Conservation (phyloP, 2,797 vertebrate genomes). For the Darevskia mixta region DNA sequence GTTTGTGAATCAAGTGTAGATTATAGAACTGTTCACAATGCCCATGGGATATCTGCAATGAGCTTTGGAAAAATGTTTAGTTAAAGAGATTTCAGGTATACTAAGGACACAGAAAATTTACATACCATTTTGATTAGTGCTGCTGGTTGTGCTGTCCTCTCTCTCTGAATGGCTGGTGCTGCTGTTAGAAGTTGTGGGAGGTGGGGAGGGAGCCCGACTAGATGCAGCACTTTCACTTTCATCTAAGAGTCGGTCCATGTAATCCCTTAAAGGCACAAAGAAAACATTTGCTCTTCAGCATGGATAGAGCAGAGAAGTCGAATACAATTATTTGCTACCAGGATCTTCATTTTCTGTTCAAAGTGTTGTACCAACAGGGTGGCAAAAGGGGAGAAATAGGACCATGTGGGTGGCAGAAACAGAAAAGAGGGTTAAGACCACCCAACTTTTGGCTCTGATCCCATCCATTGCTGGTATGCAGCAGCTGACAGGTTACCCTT, state of each 20-base stretch:
- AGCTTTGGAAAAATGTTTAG: neutral
- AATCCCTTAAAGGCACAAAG: slow-evolving; percentile 82
- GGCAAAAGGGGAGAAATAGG: too few relatives aligned
- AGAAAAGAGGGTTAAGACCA: too few relatives aligned
- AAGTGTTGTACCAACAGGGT: neutral
- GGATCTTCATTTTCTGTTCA: neutral
- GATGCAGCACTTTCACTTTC: slow-evolving; percentile 93
- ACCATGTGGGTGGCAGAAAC: too few relatives aligned
- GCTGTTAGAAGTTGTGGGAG: slow-evolving; percentile 90
- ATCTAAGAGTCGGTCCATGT: slow-evolving; percentile 94
- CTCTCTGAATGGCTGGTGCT: slow-evolving; percentile 90
- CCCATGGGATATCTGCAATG: neutral
- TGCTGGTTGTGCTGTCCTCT: slow-evolving; percentile 82
- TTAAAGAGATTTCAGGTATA: neutral
- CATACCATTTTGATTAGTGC: slow-evolving; percentile 89
- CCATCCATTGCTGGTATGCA: too few relatives aligned
- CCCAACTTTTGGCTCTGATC: too few relatives aligned
- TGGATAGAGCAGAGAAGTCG: neutral
- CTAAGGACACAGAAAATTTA: neutral
- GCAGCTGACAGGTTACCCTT: too few relatives aligned
- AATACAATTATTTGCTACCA: neutral
- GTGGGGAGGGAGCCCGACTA: slow-evolving; percentile 89
- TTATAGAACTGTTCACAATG: neutral
- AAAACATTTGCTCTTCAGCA: slow-evolving; percentile 1
- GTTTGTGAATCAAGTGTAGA: neutral